Conservation (phyloP, 2,797 vertebrate species). For the Ptychobarbus kaznakovi region DNA sequence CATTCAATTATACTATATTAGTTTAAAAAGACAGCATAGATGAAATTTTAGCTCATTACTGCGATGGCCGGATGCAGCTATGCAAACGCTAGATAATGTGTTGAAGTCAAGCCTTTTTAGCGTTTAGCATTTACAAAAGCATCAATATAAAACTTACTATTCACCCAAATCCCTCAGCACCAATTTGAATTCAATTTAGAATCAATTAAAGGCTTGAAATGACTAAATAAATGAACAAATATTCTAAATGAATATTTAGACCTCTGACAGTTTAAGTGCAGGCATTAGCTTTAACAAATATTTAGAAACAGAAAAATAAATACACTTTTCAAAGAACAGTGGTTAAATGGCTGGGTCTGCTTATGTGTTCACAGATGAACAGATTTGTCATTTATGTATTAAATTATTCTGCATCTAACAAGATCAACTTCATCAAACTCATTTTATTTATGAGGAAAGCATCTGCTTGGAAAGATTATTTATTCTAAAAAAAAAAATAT, state of each 20-base stretch:
- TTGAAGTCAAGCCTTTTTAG: not conserved
- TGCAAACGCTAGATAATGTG: not conserved
- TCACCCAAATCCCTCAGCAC: not conserved
- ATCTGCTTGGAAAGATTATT: not conserved
- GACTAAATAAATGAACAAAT: not conserved
- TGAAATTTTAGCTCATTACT: not conserved
- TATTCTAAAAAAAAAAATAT: too few relatives aligned
- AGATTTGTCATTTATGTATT: slow-evolving; percentile 1
- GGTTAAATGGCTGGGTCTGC: not conserved
- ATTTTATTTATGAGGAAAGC: not conserved
- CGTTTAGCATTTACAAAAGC: not conserved
- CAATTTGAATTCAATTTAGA: slow-evolving; percentile 10
- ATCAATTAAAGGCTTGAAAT: slow-evolving; percentile 16
- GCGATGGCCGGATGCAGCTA: not conserved
- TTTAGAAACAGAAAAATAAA: slow-evolving; percentile 4
- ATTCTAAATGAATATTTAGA: not conserved
- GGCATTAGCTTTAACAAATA: slow-evolving; percentile 20
- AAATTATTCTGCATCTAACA: slow-evolving; percentile 1
- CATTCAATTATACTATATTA: not conserved
- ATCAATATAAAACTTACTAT: not conserved
- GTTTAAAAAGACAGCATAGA: not conserved
- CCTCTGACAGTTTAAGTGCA: slow-evolving; percentile 30
- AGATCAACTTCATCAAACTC: slow-evolving; percentile 12
- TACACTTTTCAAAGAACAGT: not conserved
- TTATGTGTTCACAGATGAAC: not conserved